These are phyloP conservation scores for Lophius piscatorius DNA, from an alignment of 2,113 vertebrate genomes.

Conservation along the genomic window DNA sequence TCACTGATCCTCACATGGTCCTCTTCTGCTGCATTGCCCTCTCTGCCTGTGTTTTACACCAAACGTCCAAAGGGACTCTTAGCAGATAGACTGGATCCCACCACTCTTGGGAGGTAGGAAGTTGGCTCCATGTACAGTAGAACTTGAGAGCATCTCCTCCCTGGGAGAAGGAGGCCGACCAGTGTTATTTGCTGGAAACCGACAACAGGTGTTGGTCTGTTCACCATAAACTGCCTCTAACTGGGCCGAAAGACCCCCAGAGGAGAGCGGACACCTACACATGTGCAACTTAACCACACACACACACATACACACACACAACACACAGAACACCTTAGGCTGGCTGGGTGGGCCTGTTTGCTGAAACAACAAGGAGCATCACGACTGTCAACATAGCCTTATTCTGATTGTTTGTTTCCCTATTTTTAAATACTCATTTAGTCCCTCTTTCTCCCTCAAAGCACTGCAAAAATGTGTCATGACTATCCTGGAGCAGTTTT, in stretches of 20 bases:
- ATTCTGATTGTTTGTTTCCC: constrained; percentile 34
- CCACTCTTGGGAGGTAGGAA: constrained; percentile 38
- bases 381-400: constrained; percentile 44
- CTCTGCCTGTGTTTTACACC: constrained; percentile 37
- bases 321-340: constrained; percentile 3
- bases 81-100: constrained; percentile 21
- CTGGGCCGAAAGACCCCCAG: constrained; percentile 42
- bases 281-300: constrained; percentile 24
- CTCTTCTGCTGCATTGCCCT: constrained; percentile 30
- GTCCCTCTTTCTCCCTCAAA: too few species aligned
- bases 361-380: constrained; percentile 65
- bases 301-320: constrained; percentile 7
- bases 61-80: constrained; percentile 23
- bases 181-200: constrained; percentile 25
- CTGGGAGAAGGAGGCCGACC: constrained; percentile 6
- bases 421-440: background rate
- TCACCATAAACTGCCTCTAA: constrained; percentile 44
- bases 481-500: too few species aligned
- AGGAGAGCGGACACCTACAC: constrained; percentile 53
- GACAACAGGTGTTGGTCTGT: constrained; percentile 63
- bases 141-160: constrained; percentile 35
- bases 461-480: too few species aligned
- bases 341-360: constrained; percentile 70
- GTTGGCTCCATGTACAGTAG: constrained; percentile 43
- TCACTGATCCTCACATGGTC: constrained; percentile 45